Evolutionary conservation across 2,113 vertebrate species (phyloP).

Genomic region (Eptesicus fuscus): DNA sequence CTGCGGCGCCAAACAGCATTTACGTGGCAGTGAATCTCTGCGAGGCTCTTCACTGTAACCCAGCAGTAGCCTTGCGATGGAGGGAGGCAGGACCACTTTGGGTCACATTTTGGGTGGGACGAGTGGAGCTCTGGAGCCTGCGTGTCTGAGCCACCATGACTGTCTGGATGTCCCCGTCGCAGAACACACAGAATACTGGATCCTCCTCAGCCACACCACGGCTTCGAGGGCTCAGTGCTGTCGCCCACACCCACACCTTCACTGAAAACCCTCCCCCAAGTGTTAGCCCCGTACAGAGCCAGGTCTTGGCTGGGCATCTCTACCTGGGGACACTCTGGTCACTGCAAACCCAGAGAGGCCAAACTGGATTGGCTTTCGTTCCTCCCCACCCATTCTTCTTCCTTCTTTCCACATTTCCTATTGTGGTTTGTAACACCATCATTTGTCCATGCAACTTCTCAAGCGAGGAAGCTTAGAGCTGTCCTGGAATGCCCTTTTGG

Average conservation of each 20-base stretch:
- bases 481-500: not conserved
- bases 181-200: not conserved
- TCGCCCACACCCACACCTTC: accelerated
- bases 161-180: not conserved
- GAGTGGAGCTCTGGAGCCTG: not conserved
- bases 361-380: not conserved
- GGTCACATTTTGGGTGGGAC: not conserved
- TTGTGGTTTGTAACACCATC: not conserved
- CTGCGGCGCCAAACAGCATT: not conserved
- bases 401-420: not conserved
- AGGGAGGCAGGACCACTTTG: not conserved
- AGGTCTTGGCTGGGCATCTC: not conserved
- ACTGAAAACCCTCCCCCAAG: not conserved
- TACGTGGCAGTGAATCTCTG: not conserved
- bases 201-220: not conserved
- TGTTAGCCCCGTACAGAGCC: accelerated
- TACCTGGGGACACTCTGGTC: not conserved
- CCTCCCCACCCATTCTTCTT: not conserved
- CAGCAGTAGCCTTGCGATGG: not conserved
- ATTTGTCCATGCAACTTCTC: not conserved
- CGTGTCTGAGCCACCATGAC: not conserved
- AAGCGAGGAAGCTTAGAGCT: not conserved
- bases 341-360: not conserved
- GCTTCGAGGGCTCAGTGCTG: not conserved
- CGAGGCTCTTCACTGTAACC: not conserved